Conservation (phyloP, 2,888 invertebrate genomes). For the Emesis furor region DNA sequence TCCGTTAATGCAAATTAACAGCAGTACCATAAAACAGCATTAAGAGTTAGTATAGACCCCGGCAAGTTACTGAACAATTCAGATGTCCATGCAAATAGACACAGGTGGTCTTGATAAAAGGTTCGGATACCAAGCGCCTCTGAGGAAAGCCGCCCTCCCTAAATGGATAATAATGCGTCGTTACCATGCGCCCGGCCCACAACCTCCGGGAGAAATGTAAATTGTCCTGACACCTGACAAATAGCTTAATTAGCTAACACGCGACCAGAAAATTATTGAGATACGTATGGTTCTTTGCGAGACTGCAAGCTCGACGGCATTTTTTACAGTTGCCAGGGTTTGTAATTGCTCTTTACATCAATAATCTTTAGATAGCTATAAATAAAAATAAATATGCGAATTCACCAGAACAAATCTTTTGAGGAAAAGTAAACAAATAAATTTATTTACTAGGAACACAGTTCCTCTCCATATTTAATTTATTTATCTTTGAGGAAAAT, state of each 20-base stretch:
- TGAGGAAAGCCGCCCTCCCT: constrained; percentile 90
- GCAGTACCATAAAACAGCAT: constrained; percentile 87
- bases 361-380: too few species aligned
- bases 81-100: constrained; percentile 89
- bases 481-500: too few species aligned
- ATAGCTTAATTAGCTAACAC: constrained; percentile 91
- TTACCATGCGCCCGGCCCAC: constrained; percentile 84
- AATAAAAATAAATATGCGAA: too few species aligned
- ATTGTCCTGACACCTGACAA: constrained; percentile 89
- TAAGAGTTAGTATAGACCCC: constrained; percentile 86
- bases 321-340: constrained; percentile 7
- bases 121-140: constrained; percentile 85
- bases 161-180: constrained; percentile 92
- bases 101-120: constrained; percentile 91
- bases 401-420: too few species aligned
- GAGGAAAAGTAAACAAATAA: too few species aligned
- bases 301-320: constrained; percentile 61
- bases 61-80: constrained; percentile 91
- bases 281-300: constrained; percentile 82
- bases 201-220: constrained; percentile 89
- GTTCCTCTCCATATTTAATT: too few species aligned
- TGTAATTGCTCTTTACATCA: too few species aligned
- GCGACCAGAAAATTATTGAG: constrained; percentile 86
- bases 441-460: too few species aligned
- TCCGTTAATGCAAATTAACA: constrained; percentile 64